Conservation (phyloP, 1,140 invertebrate species). For the Cotesia typhae region DNA sequence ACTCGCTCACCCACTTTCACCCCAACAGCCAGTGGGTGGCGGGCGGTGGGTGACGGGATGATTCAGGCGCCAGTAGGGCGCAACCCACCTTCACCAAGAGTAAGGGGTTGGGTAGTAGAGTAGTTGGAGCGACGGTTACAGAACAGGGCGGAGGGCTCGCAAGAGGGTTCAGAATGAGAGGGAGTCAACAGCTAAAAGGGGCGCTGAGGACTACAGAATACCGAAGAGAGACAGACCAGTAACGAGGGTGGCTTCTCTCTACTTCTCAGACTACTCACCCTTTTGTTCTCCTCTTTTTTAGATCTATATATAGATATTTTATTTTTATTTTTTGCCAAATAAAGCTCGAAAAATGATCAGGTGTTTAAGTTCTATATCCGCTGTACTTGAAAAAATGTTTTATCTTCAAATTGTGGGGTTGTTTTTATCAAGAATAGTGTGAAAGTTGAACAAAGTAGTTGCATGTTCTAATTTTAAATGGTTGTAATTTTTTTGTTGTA, state of each 20-base stretch:
- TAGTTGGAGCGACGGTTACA: constrained; percentile 53
- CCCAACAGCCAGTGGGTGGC: constrained; percentile 20
- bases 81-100: constrained; percentile 59
- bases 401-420: too few species aligned
- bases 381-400: too few species aligned
- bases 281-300: not conserved
- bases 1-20: constrained; percentile 45
- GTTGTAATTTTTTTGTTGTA: too few species aligned
- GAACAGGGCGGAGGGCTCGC: constrained; percentile 6
- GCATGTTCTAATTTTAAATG: too few species aligned
- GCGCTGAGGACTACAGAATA: constrained; percentile 38
- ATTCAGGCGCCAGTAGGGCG: constrained; percentile 66
- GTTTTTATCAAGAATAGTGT: too few species aligned
- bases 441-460: too few species aligned
- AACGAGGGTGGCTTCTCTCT: constrained; percentile 60
- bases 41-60: constrained; percentile 60
- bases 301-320: not conserved
- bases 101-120: constrained; percentile 40
- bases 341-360: constrained; percentile 15
- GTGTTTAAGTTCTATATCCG: not conserved
- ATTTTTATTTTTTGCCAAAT: not conserved
- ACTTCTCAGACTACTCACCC: constrained; percentile 16
- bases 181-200: constrained; percentile 36
- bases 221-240: constrained; percentile 49
- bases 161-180: constrained; percentile 34